Evolutionary conservation across 2,888 invertebrate genomes (phyloP).

Genomic region (Epirrita christyi): DNA sequence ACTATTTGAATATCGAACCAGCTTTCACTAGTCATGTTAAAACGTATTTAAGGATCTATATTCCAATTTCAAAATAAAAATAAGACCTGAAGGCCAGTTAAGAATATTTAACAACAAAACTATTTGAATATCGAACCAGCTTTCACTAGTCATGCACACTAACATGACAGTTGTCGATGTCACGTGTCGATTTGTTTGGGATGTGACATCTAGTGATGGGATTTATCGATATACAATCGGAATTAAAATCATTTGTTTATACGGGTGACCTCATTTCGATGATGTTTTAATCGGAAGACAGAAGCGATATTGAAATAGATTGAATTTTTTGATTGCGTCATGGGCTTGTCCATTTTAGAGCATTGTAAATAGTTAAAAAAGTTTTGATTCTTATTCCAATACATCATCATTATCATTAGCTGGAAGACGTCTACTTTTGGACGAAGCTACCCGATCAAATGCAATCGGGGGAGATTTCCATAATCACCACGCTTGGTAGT

Average conservation of each 20-base stretch:
- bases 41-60: too few relatives aligned
- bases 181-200: constrained; percentile 45
- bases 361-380: not conserved
- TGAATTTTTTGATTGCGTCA: constrained; percentile 2
- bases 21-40: constrained; percentile 33
- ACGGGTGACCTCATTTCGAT: constrained; percentile 26
- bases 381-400: too few relatives aligned
- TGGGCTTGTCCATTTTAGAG: too few relatives aligned
- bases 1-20: constrained; percentile 22
- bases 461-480: too few relatives aligned
- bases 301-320: constrained; percentile 4
- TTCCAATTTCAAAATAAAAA: constrained; percentile 4
- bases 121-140: constrained; percentile 25
- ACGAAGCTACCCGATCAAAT: too few relatives aligned
- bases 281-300: constrained; percentile 18
- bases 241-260: constrained; percentile 31
- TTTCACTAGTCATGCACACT: constrained; percentile 27
- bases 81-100: not conserved
- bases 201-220: constrained; percentile 51
- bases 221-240: constrained; percentile 48
- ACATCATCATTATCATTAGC: too few relatives aligned
- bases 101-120: constrained; percentile 2
- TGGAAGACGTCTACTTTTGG: too few relatives aligned
- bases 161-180: constrained; percentile 57
- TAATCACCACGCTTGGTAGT: too few relatives aligned